phyloP scores from a whole-genome alignment of 2,888 invertebrate genomes.

The Leptopilina drosophilae region DNA sequence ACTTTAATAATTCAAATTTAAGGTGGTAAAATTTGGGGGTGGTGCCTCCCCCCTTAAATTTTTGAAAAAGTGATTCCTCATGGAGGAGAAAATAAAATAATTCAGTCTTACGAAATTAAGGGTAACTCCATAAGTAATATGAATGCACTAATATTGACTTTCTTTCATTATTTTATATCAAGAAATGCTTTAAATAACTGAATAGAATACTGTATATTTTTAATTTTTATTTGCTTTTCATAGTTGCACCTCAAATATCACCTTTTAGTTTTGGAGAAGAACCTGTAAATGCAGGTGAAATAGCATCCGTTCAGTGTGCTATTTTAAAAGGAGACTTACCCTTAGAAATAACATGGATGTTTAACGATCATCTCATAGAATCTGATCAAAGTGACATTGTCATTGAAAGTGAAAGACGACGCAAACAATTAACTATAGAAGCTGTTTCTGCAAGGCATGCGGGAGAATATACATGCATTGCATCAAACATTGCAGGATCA shows the following conservation, averaged over 20 bases:
- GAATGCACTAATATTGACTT: too few species aligned
- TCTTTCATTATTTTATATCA: too few species aligned
- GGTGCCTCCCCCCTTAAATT: too few species aligned
- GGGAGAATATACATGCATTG: too few species aligned
- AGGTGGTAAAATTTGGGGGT: too few species aligned
- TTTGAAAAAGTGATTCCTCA: too few species aligned
- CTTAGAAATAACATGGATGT: conserved; percentile 73
- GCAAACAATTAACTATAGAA: conserved; percentile 78
- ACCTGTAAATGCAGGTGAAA: conserved; percentile 78
- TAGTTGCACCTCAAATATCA: conserved; percentile 77
- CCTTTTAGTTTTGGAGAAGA: conserved; percentile 79
- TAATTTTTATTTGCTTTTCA: conserved; percentile 47
- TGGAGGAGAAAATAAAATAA: too few species aligned
- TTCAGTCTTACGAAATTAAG: too few species aligned
- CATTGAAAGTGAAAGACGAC: conserved; percentile 59
- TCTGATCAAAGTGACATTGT: conserved; percentile 71
- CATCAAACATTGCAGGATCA: conserved; percentile 59
- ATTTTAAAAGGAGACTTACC: conserved; percentile 81
- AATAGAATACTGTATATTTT: too few species aligned
- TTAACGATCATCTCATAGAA: conserved; percentile 74
- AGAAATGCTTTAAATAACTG: too few species aligned
- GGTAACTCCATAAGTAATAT: too few species aligned
- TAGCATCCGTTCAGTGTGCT: conserved; percentile 81
- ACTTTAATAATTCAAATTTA: too few species aligned
- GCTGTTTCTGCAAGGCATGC: conserved; percentile 68